Evolutionary conservation across 2,888 invertebrate species (phyloP).

Genomic region (Isotomurus palustris): DNA sequence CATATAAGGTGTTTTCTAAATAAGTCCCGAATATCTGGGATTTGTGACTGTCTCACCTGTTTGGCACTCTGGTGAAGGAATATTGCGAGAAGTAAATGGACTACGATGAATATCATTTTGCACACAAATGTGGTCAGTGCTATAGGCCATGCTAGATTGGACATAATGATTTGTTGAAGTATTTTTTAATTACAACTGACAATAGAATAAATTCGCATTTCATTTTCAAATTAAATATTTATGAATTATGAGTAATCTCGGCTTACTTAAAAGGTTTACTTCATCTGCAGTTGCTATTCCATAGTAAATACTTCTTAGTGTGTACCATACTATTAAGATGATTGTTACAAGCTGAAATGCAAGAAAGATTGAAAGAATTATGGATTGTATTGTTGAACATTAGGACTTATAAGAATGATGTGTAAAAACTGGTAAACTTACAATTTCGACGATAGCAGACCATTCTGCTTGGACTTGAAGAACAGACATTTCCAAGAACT

Average conservation of each 20-base stretch:
- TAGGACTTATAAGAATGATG: too few relatives aligned
- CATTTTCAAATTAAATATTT: neutral
- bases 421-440: conserved; percentile 16
- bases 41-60: conserved; percentile 14
- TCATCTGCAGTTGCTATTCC: conserved; percentile 24
- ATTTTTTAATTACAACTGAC: neutral
- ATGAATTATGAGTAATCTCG: neutral
- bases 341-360: conserved; percentile 26
- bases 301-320: conserved; percentile 23
- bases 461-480: conserved; percentile 35
- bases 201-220: neutral
- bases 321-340: conserved; percentile 24
- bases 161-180: conserved; percentile 1
- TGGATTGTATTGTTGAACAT: too few relatives aligned
- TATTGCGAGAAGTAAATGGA: conserved; percentile 25
- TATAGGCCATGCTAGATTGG: conserved; percentile 27
- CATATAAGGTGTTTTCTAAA: neutral
- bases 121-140: conserved; percentile 26
- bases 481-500: conserved; percentile 22
- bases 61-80: conserved; percentile 28
- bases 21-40: neutral
- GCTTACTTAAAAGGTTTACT: conserved; percentile 27
- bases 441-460: conserved; percentile 35
- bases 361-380: neutral
- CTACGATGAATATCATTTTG: conserved; percentile 24